These are phyloP conservation scores for Synanthedon vespiformis DNA, from an alignment of 2,888 invertebrate genomes.

Conservation along the genomic window DNA sequence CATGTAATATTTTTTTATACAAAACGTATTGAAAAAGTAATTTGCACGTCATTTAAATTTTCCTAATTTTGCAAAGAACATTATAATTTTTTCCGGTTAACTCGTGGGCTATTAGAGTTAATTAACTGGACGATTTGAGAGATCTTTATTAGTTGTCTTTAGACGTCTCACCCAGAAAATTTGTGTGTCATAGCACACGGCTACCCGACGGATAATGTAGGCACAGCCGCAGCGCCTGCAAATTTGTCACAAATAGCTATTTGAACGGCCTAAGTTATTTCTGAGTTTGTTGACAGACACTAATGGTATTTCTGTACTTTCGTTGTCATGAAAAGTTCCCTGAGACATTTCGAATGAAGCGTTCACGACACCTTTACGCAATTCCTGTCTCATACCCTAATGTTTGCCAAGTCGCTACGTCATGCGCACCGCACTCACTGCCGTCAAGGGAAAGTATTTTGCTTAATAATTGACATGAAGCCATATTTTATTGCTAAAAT, in stretches of 20 bases:
- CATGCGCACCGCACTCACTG: constrained; percentile 34
- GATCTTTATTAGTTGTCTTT: too few species aligned
- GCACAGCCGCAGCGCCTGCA: background rate
- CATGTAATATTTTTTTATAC: too few species aligned
- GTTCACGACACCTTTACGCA: constrained; percentile 63
- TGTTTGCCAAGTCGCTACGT: constrained; percentile 57
- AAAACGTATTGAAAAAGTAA: too few species aligned
- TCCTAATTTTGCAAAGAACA: too few species aligned
- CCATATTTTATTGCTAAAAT: constrained; percentile 10
- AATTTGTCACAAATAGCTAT: constrained; percentile 6
- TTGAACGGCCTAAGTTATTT: constrained; percentile 35
- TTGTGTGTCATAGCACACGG: too few species aligned
- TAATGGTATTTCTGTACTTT: constrained; percentile 57
- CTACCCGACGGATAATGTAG: too few species aligned
- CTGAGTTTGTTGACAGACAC: constrained; percentile 41
- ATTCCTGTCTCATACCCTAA: constrained; percentile 54
- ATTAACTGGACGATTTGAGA: too few species aligned
- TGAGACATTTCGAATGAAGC: constrained; percentile 45
- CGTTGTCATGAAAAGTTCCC: constrained; percentile 44
- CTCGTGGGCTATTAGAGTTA: too few species aligned
- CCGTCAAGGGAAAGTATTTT: constrained; percentile 37
- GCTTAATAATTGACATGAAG: constrained; percentile 35
- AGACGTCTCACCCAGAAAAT: too few species aligned
- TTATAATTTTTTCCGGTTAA: too few species aligned
- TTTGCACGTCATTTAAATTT: too few species aligned